A percentile compares a stretch with the other conserved stretches of the same genome.
phyloP scores from a whole-genome alignment of 64 coral and sea anemone genomes.

The Acropora tenuis region DNA sequence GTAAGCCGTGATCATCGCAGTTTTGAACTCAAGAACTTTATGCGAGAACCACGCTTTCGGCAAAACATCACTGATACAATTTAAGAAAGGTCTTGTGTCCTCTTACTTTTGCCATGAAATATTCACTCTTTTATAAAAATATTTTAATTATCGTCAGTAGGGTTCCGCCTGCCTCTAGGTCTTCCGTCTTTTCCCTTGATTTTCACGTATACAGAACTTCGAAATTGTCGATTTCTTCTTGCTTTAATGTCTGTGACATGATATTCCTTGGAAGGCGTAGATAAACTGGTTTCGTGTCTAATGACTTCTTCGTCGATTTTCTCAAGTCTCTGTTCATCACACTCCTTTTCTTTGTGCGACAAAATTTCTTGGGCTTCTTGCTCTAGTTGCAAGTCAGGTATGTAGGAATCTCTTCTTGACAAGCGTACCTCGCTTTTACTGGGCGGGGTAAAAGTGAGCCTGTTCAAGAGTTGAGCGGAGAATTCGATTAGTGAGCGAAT shows the following conservation, averaged over 20 bases:
- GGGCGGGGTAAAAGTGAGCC: constrained; percentile 55
- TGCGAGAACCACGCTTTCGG: too few relatives aligned
- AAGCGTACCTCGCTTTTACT: constrained; percentile 10
- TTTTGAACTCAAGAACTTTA: too few relatives aligned
- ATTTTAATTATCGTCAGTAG: neutral
- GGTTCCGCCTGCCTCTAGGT: neutral
- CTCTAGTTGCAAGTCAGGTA: constrained; percentile 45
- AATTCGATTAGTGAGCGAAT: neutral
- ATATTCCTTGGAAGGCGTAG: constrained; percentile 7
- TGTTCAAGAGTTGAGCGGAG: neutral
- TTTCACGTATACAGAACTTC: constrained; percentile 31
- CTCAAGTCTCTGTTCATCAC: constrained; percentile 33
- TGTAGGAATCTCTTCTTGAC: constrained; percentile 55
- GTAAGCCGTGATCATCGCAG: too few relatives aligned
- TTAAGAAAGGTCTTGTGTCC: neutral
- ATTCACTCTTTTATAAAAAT: neutral
- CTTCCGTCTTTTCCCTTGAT: constrained; percentile 2
- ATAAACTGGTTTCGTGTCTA: neutral
- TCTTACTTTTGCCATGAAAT: neutral
- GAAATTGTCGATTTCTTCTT: constrained; percentile 7
- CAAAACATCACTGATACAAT: neutral
- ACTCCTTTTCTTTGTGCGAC: constrained; percentile 27
- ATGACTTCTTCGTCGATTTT: constrained; percentile 39
- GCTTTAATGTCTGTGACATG: constrained; percentile 16
- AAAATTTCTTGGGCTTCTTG: constrained; percentile 44